Conservation (phyloP, 2,113 vertebrate genomes). For the Tamias sibiricus region DNA sequence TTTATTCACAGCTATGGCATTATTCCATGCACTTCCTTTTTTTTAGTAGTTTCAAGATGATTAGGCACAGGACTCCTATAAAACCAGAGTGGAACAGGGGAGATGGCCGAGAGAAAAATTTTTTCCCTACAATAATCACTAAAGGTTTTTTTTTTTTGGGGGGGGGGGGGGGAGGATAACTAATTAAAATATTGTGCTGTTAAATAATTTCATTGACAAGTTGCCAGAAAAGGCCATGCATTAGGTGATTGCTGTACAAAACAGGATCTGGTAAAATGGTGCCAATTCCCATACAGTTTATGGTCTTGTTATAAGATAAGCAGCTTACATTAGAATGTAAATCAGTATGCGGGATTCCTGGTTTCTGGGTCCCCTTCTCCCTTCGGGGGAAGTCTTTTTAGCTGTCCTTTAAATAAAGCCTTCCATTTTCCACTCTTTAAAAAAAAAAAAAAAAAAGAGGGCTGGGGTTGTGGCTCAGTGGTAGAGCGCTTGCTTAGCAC, state of each 20-base stretch:
- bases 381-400: no score
- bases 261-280: background rate
- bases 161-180: no score
- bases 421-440: no score
- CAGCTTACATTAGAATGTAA: background rate
- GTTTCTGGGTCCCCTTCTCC: no score
- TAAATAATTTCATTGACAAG: background rate
- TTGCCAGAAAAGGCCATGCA: background rate
- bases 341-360: no score
- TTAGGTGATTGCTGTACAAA: background rate
- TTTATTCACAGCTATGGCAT: background rate
- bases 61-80: background rate
- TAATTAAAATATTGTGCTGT: background rate
- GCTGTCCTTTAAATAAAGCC: no score
- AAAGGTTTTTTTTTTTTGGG: background rate
- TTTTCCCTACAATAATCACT: background rate
- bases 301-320: background rate
- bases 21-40: background rate
- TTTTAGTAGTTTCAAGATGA: background rate
- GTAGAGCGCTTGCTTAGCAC: no score
- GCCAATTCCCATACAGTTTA: background rate
- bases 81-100: background rate
- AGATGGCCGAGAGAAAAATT: background rate
- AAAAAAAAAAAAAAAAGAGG: no score
- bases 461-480: no score